These are phyloP conservation scores for Smittia sp. DNA, from an alignment of 2,888 invertebrate genomes.

Conservation along the genomic window DNA sequence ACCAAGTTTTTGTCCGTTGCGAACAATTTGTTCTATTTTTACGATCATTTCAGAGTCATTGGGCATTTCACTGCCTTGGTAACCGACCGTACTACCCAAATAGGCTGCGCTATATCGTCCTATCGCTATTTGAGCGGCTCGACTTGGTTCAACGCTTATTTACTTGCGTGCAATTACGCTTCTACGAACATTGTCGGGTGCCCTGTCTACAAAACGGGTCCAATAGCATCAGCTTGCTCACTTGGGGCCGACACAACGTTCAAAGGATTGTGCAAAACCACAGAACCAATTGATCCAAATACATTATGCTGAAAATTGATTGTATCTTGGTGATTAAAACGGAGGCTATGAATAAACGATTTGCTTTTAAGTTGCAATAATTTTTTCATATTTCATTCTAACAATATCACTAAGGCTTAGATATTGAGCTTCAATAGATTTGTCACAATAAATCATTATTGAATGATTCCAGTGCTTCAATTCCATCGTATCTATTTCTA, in stretches of 20 bases:
- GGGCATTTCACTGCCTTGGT: background rate
- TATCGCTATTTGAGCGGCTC: background rate
- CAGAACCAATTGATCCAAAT: slow-evolving; percentile 8
- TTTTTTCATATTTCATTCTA: no score
- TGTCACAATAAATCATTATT: no score
- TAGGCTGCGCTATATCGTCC: background rate
- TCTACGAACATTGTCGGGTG: background rate
- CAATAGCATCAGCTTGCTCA: background rate
- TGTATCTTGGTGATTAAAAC: no score
- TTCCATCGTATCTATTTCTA: no score
- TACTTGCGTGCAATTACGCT: background rate
- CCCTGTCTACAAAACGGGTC: background rate
- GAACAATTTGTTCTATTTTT: no score
- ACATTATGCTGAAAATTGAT: no score
- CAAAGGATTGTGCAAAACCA: background rate
- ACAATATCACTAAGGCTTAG: no score
- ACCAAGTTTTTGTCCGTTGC: no score
- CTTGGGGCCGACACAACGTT: background rate
- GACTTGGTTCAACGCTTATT: background rate
- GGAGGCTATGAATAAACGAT: no score
- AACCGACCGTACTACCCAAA: background rate
- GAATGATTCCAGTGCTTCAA: no score
- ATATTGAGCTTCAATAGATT: no score
- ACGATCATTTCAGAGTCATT: background rate
- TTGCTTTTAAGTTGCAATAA: no score